Evolutionary conservation across 2,113 vertebrate species (phyloP).

Genomic region (Heloderma charlesbogerti): DNA sequence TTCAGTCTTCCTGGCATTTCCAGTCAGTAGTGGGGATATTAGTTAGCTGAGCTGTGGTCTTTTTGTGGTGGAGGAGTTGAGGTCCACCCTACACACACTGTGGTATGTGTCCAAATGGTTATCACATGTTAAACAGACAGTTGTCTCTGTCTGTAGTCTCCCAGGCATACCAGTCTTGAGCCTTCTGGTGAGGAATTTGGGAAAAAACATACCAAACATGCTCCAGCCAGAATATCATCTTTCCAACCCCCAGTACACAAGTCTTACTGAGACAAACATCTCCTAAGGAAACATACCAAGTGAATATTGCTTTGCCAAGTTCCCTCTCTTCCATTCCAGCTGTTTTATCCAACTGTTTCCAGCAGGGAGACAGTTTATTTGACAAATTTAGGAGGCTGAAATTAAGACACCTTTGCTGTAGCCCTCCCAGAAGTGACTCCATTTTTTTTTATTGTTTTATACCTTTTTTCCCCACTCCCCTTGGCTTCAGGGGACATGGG

Average conservation of each 20-base stretch:
- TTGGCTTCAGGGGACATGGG: slow-evolving; percentile 59
- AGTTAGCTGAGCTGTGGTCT: neutral
- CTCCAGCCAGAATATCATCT: slow-evolving; percentile 67
- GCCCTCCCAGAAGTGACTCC: slow-evolving; percentile 64
- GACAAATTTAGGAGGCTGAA: slow-evolving; percentile 71
- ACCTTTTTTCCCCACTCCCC: slow-evolving; percentile 55
- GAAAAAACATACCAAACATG: slow-evolving; percentile 55
- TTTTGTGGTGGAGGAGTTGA: neutral
- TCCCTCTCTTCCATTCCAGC: slow-evolving; percentile 54
- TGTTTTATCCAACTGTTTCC: slow-evolving; percentile 45
- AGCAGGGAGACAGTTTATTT: slow-evolving; percentile 61
- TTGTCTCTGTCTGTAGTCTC: neutral
- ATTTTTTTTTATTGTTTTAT: slow-evolving; percentile 46
- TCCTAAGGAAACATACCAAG: slow-evolving; percentile 54
- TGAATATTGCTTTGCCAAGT: slow-evolving; percentile 59
- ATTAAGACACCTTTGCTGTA: slow-evolving; percentile 66
- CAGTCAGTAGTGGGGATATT: neutral
- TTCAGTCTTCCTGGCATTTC: neutral
- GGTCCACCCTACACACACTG: neutral
- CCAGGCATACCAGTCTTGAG: slow-evolving; percentile 39
- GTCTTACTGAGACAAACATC: slow-evolving; percentile 61
- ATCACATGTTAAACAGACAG: neutral
- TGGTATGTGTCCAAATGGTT: neutral
- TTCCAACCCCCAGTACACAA: slow-evolving; percentile 48
- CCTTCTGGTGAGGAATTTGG: slow-evolving; percentile 55